Conservation (phyloP, 2,888 invertebrate species). For the Oscheius sp. region DNA sequence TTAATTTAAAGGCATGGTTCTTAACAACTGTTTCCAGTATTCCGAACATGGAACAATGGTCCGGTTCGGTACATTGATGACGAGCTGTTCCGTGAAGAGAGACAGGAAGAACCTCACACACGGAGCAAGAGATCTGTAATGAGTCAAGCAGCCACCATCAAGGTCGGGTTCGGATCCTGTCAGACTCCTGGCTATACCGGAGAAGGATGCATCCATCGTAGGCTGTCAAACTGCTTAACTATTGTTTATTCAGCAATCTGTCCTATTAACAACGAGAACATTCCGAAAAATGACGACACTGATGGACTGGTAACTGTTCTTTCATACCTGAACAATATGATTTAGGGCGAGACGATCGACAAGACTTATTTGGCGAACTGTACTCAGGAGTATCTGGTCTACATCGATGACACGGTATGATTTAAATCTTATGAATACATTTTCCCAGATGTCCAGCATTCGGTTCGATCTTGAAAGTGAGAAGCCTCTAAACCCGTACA, state of each 20-base stretch:
- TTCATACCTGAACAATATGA: not conserved
- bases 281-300: conserved; percentile 41
- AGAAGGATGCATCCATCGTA: conserved; percentile 60
- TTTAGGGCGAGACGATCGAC: conserved; percentile 48
- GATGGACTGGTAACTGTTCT: conserved; percentile 39
- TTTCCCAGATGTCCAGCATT: conserved; percentile 42
- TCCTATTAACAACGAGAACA: conserved; percentile 40
- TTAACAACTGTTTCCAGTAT: not conserved
- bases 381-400: conserved; percentile 42
- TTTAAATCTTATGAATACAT: too few relatives aligned
- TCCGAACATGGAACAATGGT: conserved; percentile 22
- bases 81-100: conserved; percentile 10
- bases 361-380: conserved; percentile 53
- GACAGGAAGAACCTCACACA: conserved; percentile 6
- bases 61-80: conserved; percentile 20
- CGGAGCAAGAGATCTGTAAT: conserved; percentile 22
- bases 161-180: conserved; percentile 22
- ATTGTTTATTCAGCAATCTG: conserved; percentile 56
- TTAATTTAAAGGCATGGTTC: not conserved
- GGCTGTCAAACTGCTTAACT: conserved; percentile 11
- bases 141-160: conserved; percentile 17
- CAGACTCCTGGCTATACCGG: conserved; percentile 63
- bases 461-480: conserved; percentile 51
- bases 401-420: conserved; percentile 52
- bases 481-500: conserved; percentile 46